These are phyloP conservation scores for Aurelia aurita complex sp. Pacific DNA, from an alignment of 30 jellyfish, hydroid and myxozoan genomes.

Conservation along the genomic window DNA sequence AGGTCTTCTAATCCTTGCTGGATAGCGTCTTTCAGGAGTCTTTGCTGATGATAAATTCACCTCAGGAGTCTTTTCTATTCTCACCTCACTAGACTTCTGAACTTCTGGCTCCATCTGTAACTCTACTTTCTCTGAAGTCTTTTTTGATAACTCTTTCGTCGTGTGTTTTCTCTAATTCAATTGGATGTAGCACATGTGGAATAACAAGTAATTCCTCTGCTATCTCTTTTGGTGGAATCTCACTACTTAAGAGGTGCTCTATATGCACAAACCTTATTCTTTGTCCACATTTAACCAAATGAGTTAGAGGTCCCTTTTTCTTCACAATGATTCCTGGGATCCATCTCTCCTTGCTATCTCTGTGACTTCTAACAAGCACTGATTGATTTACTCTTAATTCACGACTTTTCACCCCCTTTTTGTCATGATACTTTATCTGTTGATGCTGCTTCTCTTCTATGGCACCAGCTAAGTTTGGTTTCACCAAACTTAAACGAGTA, in stretches of 20 bases:
- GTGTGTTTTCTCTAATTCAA: no score
- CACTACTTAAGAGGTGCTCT: no score
- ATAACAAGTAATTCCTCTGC: no score
- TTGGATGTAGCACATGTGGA: no score
- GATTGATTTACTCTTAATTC: not conserved
- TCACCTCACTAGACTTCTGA: conserved; percentile 45
- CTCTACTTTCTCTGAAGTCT: no score
- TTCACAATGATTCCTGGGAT: conserved; percentile 47
- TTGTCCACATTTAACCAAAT: no score
- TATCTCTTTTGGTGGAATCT: no score
- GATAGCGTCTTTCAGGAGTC: not conserved
- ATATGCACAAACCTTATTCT: no score
- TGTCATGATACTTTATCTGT: conserved; percentile 41
- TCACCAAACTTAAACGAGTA: no score
- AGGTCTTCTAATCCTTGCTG: conserved; percentile 19
- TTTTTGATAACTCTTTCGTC: no score
- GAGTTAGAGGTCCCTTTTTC: not conserved
- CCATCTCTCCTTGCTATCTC: conserved; percentile 58
- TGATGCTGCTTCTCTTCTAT: conserved; percentile 56
- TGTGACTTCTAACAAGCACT: not conserved
- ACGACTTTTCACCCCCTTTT: conserved; percentile 43
- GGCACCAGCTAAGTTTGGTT: conserved; percentile 2
- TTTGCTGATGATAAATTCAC: no score
- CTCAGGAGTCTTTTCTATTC: conserved; percentile 36
- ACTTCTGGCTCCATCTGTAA: not conserved